Evolutionary conservation across 2,113 vertebrate species (phyloP).

Genomic region (Chaetops frenatus): DNA sequence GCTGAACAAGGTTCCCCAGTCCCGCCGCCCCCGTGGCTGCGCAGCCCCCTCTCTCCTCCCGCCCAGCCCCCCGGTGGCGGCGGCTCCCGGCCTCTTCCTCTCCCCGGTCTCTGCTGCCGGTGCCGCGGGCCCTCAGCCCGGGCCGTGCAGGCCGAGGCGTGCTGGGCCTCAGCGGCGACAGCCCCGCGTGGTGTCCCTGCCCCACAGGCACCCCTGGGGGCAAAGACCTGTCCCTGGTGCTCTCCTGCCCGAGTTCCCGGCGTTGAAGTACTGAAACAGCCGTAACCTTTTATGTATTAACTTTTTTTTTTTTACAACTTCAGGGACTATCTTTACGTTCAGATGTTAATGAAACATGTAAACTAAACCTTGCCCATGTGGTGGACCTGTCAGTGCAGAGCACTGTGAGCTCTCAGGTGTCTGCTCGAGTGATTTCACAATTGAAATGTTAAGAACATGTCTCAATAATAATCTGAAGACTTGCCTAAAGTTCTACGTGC

Average conservation of each 20-base stretch:
- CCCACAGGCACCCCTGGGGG: neutral
- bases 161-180: neutral
- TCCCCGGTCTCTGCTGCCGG: neutral
- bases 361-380: neutral
- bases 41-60: neutral
- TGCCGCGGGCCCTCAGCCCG: neutral
- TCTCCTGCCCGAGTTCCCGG: too few species aligned
- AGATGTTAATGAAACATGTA: neutral
- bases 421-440: neutral
- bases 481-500: neutral
- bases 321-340: neutral
- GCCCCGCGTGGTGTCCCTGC: neutral
- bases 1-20: neutral
- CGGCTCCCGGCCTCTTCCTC: neutral
- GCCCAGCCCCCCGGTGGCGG: neutral
- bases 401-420: neutral
- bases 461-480: neutral
- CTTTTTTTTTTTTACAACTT: neutral
- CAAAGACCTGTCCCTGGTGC: fast-evolving
- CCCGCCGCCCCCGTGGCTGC: neutral
- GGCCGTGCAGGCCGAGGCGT: neutral
- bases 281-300: neutral
- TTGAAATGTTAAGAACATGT: neutral
- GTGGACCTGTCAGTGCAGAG: neutral
- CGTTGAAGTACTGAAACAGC: neutral